Evolutionary conservation across 2,888 invertebrate genomes (phyloP).

Genomic region (Marronus borbonicus): DNA sequence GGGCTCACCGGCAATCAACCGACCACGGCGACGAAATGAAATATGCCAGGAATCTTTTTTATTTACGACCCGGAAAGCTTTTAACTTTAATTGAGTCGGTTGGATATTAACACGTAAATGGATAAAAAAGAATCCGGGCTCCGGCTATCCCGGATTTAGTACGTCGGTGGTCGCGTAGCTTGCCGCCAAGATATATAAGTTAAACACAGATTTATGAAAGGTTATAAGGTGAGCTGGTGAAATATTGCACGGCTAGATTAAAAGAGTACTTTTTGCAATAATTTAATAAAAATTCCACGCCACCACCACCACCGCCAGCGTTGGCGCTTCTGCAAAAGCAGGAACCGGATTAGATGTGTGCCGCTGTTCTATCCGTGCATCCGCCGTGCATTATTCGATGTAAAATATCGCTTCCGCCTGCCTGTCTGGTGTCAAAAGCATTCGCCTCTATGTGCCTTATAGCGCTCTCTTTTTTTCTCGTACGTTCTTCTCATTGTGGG

Average conservation of each 20-base stretch:
- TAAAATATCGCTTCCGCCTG: constrained; percentile 29
- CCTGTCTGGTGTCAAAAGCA: constrained; percentile 18
- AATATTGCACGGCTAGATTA: constrained; percentile 40
- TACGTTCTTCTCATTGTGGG: neutral
- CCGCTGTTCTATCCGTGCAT: neutral
- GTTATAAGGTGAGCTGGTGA: constrained; percentile 40
- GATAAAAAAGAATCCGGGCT: constrained; percentile 28
- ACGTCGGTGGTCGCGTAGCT: neutral
- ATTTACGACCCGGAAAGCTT: constrained; percentile 45
- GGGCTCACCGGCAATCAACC: neutral
- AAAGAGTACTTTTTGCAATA: constrained; percentile 46
- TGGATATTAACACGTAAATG: constrained; percentile 47
- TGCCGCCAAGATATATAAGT: constrained; percentile 35
- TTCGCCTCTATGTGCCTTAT: constrained; percentile 9
- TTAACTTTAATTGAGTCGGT: constrained; percentile 47
- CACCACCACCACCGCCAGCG: neutral
- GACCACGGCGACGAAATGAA: constrained; percentile 21
- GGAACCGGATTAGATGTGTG: constrained; percentile 16
- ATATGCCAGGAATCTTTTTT: constrained; percentile 39
- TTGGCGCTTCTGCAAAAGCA: neutral
- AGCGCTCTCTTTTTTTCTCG: neutral
- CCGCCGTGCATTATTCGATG: constrained; percentile 16
- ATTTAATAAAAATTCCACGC: constrained; percentile 39
- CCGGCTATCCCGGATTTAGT: neutral
- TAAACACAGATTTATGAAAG: constrained; percentile 47